Base-by-base conservation (phyloP, 2,888 invertebrate species). In the Microplitis manilae region DNA sequence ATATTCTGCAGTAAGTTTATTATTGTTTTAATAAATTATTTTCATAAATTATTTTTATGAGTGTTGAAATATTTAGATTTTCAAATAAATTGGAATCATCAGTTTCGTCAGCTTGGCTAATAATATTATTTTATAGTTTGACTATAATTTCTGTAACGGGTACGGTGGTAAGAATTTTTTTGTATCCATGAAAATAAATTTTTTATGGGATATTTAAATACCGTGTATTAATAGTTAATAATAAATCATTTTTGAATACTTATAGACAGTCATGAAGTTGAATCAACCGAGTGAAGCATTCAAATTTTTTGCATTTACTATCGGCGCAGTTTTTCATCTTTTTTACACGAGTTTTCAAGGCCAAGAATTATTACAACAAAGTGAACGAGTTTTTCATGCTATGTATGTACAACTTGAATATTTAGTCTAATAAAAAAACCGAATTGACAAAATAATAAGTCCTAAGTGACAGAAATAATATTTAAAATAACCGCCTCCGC, bases 341-440 rank as follows among this genome's bases (percentile, higher is more conserved):
- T 79, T 81, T n/a, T 69, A 79, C 30, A 73, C 77, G 20, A 81
- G 81, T 59, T 81, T 78, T 62, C 81, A 81, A 7, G 79, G 75
- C 30, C 80, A 81, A 15, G 68, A 76, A 77, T 67, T 81, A 41
- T 77, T 73, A 60, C 81, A 81, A 67, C 77, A 79, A 20, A 81
- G 81, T 65, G 64, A 65, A 4, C 41, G 69, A 60, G 78, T 65
- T 30, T 65, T 65, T 30, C 13, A 30, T 13, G 65, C 65, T 30
- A 20, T 13, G 65, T 65, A 30, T 30, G 65, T 65, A 65, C 7
- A 39, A 50, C 6, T 1, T 13, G 1, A 59, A 17, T 9, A 38
- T 38, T 67, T n/a, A 7, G 13, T 67, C 9, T 13, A 59, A 13
- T 59, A 13, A 59, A 17, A 17, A 17, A 17, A 17, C 17, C 17